These are phyloP conservation scores for Brachyptera risi DNA, from an alignment of 2,888 invertebrate genomes.

Conservation along the genomic window DNA sequence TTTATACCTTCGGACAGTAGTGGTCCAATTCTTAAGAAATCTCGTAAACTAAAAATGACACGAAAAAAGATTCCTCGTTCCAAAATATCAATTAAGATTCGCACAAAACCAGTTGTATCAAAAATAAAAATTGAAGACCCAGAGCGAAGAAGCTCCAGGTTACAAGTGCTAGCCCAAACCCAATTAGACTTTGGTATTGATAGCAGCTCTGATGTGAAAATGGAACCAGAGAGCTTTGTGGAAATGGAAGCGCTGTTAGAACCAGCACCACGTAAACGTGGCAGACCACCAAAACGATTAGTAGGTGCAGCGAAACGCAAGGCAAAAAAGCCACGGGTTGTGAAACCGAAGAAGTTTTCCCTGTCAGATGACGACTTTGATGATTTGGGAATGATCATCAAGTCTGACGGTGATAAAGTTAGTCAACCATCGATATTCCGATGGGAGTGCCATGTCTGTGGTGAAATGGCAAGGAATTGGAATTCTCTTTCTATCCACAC, in stretches of 20 bases:
- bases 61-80: conserved; percentile 4
- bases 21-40: conserved; percentile 2
- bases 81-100: not conserved
- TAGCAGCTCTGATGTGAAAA: conserved; percentile 18
- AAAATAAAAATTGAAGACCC: conserved; percentile 18
- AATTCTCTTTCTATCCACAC: conserved; percentile 48
- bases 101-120: not conserved
- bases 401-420: not conserved
- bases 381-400: conserved; percentile 15
- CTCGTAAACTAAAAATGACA: conserved; percentile 7
- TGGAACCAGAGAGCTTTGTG: conserved; percentile 21
- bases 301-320: conserved; percentile 32
- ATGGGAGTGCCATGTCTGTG: conserved; percentile 48
- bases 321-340: conserved; percentile 27
- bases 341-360: conserved; percentile 21
- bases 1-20: conserved; percentile 25
- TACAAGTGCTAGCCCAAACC: conserved; percentile 25
- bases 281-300: conserved; percentile 12
- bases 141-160: conserved; percentile 21
- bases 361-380: conserved; percentile 19
- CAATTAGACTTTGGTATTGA: conserved; percentile 24
- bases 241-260: conserved; percentile 8
- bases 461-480: conserved; percentile 49
- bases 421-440: conserved; percentile 38
- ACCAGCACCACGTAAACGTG: conserved; percentile 24